phyloP scores from a whole-genome alignment of 2,888 invertebrate species.

The Sthenelais limicola region DNA sequence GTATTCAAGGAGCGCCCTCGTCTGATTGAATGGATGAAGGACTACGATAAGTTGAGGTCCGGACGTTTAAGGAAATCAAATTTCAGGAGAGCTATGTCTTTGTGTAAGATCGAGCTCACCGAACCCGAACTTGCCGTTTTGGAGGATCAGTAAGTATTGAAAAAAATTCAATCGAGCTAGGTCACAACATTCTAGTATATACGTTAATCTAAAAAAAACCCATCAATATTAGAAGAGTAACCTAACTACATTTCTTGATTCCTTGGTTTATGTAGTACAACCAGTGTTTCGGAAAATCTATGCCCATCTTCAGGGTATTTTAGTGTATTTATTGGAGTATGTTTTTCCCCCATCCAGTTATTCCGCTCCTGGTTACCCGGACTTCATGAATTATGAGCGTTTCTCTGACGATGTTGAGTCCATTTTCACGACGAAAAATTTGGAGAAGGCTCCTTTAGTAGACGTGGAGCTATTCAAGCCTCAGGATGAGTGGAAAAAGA shows the following conservation, averaged over 20 bases:
- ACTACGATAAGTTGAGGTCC: conserved; percentile 71
- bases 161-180: neutral
- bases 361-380: conserved; percentile 57
- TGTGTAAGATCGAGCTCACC: conserved; percentile 67
- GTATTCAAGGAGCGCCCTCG: conserved; percentile 69
- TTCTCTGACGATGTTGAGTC: conserved; percentile 71
- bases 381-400: conserved; percentile 65
- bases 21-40: conserved; percentile 70
- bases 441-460: conserved; percentile 70
- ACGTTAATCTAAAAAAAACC: no score
- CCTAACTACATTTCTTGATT: no score
- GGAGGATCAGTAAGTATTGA: conserved; percentile 66
- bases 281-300: no score
- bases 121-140: conserved; percentile 69
- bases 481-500: conserved; percentile 64
- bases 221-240: no score
- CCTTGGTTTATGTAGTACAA: no score
- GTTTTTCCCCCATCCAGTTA: conserved; percentile 55
- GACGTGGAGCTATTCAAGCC: conserved; percentile 66
- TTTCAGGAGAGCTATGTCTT: conserved; percentile 70
- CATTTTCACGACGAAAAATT: conserved; percentile 68
- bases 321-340: no score
- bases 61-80: conserved; percentile 69
- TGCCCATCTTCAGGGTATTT: no score
- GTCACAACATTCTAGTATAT: no score